These are phyloP conservation scores for Cheilosia urbana DNA, from an alignment of 2,888 invertebrate genomes.

Conservation along the genomic window DNA sequence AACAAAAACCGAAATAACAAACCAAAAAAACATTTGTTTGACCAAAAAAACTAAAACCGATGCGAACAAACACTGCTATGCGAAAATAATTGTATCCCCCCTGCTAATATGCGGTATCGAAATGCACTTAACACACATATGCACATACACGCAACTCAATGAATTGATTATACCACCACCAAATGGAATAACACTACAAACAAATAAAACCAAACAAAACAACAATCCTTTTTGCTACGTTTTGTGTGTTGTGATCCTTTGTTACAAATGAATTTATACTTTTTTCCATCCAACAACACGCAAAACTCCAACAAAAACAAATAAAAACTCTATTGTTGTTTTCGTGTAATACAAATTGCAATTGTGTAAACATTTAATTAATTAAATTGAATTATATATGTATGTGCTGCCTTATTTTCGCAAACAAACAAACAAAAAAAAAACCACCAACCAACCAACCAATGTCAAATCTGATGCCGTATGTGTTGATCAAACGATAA, in stretches of 20 bases:
- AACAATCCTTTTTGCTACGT: constrained; percentile 57
- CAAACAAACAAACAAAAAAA: constrained; percentile 44
- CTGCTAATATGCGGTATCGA: constrained; percentile 59
- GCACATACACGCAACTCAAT: constrained; percentile 57
- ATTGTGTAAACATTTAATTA: constrained; percentile 67
- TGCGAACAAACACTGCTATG: constrained; percentile 36
- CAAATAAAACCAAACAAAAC: constrained; percentile 69
- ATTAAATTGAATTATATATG: constrained; percentile 60
- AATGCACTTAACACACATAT: constrained; percentile 62
- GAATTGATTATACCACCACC: constrained; percentile 64
- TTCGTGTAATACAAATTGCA: constrained; percentile 51
- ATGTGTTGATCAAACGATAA: constrained; percentile 60
- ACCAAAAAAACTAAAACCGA: constrained; percentile 49
- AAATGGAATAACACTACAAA: constrained; percentile 71
- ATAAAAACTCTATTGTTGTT: constrained; percentile 47
- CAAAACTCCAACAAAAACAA: constrained; percentile 41
- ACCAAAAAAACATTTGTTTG: constrained; percentile 49
- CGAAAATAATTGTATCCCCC: constrained; percentile 59
- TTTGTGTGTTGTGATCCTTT: constrained; percentile 64
- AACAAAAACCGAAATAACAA: constrained; percentile 5
- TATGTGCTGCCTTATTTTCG: constrained; percentile 68
- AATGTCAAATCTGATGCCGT: constrained; percentile 70
- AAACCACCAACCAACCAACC: constrained; percentile 57
- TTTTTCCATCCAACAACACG: constrained; percentile 56
- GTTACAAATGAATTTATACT: constrained; percentile 38